phyloP scores from a whole-genome alignment of 2,797 vertebrate genomes.

The Pangasius sanitwongsei region DNA sequence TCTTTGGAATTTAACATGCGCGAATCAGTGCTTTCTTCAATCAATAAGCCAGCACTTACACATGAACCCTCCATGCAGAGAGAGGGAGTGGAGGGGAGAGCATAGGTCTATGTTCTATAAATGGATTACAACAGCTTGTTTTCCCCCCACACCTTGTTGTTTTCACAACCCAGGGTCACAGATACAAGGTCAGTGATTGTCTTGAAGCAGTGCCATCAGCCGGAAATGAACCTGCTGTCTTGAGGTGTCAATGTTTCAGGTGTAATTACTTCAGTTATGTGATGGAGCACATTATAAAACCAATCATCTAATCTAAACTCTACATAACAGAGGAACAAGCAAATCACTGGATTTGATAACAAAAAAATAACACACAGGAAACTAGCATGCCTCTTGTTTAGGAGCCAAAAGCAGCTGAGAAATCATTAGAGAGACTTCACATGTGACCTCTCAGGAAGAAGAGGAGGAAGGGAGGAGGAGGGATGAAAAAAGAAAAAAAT shows the following conservation, averaged over 20 bases:
- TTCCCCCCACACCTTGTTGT: conserved; percentile 39
- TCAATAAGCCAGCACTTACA: conserved; percentile 25
- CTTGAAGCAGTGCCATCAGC: conserved; percentile 39
- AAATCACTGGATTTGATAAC: conserved; percentile 59
- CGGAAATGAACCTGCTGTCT: conserved; percentile 11
- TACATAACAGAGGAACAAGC: conserved; percentile 41
- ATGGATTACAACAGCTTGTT: conserved; percentile 50
- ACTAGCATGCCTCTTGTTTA: conserved; percentile 47
- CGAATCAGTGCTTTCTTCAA: conserved; percentile 29
- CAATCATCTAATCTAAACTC: not conserved
- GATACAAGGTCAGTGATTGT: conserved; percentile 41
- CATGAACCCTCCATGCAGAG: conserved; percentile 41
- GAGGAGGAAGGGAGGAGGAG: conserved; percentile 50
- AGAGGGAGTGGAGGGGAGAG: conserved; percentile 27
- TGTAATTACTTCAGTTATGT: conserved; percentile 5
- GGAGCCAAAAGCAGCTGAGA: conserved; percentile 58
- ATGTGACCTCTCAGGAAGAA: conserved; percentile 34
- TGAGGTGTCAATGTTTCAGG: conserved; percentile 23
- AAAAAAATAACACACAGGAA: conserved; percentile 33
- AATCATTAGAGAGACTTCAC: conserved; percentile 58
- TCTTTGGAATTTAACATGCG: not conserved
- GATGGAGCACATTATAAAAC: conserved; percentile 1
- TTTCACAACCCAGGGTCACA: conserved; percentile 40
- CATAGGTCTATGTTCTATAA: conserved; percentile 42
- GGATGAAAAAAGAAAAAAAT: conserved; percentile 1